These are phyloP conservation scores for Drosophila mojavensis DNA, from an alignment of 1,140 invertebrate species.

Conservation along the genomic window DNA sequence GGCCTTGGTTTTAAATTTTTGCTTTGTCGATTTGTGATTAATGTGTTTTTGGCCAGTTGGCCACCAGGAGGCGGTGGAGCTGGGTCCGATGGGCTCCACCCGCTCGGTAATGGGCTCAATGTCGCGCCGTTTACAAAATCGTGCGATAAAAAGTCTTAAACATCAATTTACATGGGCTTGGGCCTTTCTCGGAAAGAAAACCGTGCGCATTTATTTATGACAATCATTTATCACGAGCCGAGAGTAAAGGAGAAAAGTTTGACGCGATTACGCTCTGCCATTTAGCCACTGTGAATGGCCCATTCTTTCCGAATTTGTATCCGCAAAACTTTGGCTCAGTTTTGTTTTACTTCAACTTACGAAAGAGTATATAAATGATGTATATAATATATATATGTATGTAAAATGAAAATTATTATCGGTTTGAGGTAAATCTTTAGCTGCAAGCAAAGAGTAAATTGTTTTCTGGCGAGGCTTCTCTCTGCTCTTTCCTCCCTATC, in stretches of 20 bases:
- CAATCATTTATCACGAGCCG: conserved; percentile 76
- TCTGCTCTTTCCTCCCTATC: too few species aligned
- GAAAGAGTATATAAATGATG: too few species aligned
- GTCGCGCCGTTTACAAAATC: conserved; percentile 62
- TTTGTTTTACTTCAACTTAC: too few species aligned
- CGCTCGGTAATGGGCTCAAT: conserved; percentile 39
- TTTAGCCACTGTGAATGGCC: conserved; percentile 20
- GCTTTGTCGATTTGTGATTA: conserved; percentile 71
- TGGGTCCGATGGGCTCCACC: neutral
- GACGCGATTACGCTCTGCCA: conserved; percentile 79
- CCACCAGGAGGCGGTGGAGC: too few species aligned
- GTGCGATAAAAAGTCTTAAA: conserved; percentile 81
- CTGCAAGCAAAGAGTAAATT: too few species aligned
- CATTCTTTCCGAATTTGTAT: neutral
- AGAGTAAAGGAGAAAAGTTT: conserved; percentile 73
- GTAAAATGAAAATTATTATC: too few species aligned
- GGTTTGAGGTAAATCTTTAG: too few species aligned
- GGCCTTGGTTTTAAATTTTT: conserved; percentile 66
- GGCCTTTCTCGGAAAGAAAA: conserved; percentile 49
- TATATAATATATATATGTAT: too few species aligned
- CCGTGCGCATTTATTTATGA: conserved; percentile 74
- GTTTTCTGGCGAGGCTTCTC: too few species aligned
- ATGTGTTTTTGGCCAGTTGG: conserved; percentile 25
- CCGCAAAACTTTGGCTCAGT: too few species aligned
- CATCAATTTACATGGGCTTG: conserved; percentile 77